Conservation (phyloP, 2,113 vertebrate species). For the Camarhynchus parvulus region DNA sequence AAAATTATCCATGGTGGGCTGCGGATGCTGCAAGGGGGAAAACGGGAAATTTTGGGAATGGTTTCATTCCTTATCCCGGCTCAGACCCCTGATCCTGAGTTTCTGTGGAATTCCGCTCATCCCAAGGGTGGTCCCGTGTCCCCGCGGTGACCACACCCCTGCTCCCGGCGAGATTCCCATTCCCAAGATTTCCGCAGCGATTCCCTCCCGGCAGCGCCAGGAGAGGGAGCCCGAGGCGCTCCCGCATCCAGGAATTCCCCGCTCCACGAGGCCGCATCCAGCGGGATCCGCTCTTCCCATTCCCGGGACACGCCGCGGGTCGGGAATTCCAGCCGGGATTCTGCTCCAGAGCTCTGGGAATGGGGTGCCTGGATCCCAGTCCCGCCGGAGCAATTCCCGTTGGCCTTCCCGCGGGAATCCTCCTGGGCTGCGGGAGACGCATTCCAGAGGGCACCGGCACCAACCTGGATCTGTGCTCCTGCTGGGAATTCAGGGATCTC, state of each 20-base stretch:
- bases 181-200: not conserved
- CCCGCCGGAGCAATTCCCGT: not conserved
- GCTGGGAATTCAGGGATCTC: not conserved
- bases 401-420: accelerated
- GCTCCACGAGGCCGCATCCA: not conserved
- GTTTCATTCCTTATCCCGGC: not conserved
- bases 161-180: not conserved
- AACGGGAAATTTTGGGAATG: accelerated
- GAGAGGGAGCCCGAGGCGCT: not conserved
- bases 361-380: accelerated
- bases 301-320: no score
- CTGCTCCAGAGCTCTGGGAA: not conserved
- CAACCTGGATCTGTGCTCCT: not conserved
- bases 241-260: not conserved
- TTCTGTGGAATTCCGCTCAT: not conserved
- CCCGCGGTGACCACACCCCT: not conserved
- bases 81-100: not conserved
- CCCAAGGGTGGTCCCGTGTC: not conserved
- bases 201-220: not conserved
- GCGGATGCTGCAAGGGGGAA: not conserved
- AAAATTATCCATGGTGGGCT: accelerated
- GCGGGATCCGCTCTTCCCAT: not conserved
- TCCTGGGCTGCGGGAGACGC: not conserved
- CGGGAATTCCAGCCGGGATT: not conserved
- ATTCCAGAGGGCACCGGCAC: not conserved